Evolutionary conservation across 2,797 vertebrate species (phyloP).

Genomic region (Adelosebastes latens): DNA sequence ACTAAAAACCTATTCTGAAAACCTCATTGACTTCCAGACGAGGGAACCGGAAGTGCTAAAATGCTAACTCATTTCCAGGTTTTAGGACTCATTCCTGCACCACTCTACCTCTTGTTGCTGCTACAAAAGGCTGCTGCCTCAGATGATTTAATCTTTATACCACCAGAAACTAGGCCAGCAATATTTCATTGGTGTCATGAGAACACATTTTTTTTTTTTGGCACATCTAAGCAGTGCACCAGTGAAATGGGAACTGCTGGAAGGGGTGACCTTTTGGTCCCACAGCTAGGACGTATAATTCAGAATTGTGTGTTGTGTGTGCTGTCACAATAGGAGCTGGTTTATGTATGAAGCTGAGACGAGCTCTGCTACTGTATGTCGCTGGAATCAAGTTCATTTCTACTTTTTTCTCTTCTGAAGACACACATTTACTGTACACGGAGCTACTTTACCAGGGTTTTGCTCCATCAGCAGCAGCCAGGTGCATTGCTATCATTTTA

Average conservation of each 20-base stretch:
- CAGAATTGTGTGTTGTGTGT: neutral
- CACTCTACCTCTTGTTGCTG: neutral
- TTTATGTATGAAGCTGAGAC: neutral
- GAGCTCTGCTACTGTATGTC: neutral
- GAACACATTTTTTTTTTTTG: conserved; percentile 34
- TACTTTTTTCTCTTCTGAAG: neutral
- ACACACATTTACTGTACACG: neutral
- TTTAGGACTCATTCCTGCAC: no score
- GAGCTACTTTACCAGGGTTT: neutral
- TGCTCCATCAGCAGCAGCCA: neutral
- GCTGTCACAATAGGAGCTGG: neutral
- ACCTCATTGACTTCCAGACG: no score
- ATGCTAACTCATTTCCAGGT: no score
- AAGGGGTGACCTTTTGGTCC: conserved; percentile 17
- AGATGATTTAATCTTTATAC: conserved; percentile 57
- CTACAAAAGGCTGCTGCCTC: conserved; percentile 24
- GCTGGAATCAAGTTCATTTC: neutral
- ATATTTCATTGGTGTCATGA: conserved; percentile 57
- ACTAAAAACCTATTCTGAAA: no score
- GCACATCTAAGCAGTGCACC: conserved; percentile 28
- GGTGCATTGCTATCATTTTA: neutral
- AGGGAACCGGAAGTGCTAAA: no score
- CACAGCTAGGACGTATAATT: conserved; percentile 17
- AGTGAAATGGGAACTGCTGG: conserved; percentile 23
- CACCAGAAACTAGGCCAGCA: conserved; percentile 45